Percentiles rank a stretch among this genome's conserved stretches.
These are phyloP conservation scores for Hydractinia echinata DNA, from an alignment of 30 jellyfish, hydroid and myxozoan species.

Conservation along the genomic window DNA sequence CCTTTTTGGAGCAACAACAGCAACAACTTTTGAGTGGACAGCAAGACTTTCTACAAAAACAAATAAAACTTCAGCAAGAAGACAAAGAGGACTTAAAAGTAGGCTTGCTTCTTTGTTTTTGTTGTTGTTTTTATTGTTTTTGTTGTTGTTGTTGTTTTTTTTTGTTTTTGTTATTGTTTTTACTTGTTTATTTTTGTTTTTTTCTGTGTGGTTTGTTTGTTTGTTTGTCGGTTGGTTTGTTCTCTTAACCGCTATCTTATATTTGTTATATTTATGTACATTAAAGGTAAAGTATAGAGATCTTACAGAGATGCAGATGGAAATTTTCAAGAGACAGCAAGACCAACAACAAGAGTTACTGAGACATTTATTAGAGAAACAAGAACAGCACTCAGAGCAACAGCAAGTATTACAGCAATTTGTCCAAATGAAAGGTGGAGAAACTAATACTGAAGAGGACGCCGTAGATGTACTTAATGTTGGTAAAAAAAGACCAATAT, in stretches of 20 bases:
- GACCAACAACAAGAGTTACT: constrained; percentile 35
- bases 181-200: no score
- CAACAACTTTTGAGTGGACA: constrained; percentile 3
- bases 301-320: constrained; percentile 6
- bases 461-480: no score
- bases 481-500: no score
- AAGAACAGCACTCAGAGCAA: constrained; percentile 32
- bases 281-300: neutral
- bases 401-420: neutral
- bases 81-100: constrained; percentile 10
- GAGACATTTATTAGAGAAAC: constrained; percentile 56
- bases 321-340: constrained; percentile 33
- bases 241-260: neutral
- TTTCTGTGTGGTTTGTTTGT: no score
- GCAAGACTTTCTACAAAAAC: constrained; percentile 15
- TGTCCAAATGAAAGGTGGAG: neutral
- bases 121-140: neutral
- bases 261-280: neutral
- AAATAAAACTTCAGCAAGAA: neutral
- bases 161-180: neutral
- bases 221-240: no score
- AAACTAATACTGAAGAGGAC: neutral
- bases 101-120: neutral
- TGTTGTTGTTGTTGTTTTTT: neutral
- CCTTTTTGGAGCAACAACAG: constrained; percentile 43